Evolutionary conservation across 2,888 invertebrate genomes (phyloP), one percentile per base, ranked within the genome.

Genomic region (Cantharis rufa): DNA sequence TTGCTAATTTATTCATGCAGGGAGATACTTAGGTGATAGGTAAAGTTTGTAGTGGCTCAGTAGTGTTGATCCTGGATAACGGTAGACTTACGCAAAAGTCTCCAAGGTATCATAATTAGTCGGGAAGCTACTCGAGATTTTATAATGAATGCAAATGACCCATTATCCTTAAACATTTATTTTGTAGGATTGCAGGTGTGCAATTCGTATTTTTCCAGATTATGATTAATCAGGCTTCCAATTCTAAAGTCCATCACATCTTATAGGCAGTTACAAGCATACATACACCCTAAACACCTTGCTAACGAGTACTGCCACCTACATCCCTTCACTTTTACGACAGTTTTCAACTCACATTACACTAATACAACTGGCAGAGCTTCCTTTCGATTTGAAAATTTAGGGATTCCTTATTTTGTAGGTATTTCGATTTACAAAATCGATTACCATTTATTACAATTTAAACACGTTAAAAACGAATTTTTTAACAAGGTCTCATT

Each of bases 111-210:
- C 84, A 82, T 84, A 84, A 84, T 84, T 84, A 82, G 82, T 80
- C 81, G 77, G 70, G 78, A 78, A 79, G 78, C 24, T 66, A 21
- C 78, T 78, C 80, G 79, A 82, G 81, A 83, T 84, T 83, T 83
- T 82, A 82, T 84, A 84, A 84, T 84, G 80, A 83, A 84, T 84
- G 84, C 84, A 84, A 84, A 84, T 83, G 84, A 82, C 82, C 82
- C 78, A 76, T 70, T 73, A 69, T 48, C 68, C 71, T 71, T 75
- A 75, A 71, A 69, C 75, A 71, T 69, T 48, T 62, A 61, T 21
- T 68, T 66, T 21, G 18, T 66, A 21, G 48, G 48, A n/a, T 48
- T 48, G 48, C 48, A 48, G 48, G 48, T 48, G 64, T n/a, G 64
- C n/a, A 66, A 16, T 66, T 66, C n/a, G 48, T 48, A 48, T 66